These are phyloP conservation scores for Anthonomus grandis DNA, from an alignment of 1,140 invertebrate species.

Conservation along the genomic window DNA sequence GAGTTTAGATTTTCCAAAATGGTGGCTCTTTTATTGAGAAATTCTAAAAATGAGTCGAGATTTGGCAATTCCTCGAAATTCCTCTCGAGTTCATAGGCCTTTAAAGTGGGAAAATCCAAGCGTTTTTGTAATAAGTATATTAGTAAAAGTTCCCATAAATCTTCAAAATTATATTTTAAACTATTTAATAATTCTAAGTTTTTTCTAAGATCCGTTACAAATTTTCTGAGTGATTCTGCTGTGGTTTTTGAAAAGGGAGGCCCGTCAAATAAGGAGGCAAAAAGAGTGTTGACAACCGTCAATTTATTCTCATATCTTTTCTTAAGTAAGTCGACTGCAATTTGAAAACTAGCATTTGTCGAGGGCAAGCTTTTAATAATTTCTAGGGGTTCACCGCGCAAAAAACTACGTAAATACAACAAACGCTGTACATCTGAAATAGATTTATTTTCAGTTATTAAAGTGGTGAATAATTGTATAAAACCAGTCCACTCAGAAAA, in stretches of 20 bases:
- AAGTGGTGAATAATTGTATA: neutral
- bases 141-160: neutral
- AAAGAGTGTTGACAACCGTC: conserved; percentile 2
- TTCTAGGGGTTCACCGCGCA: neutral
- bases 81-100: neutral
- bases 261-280: neutral
- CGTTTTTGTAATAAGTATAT: neutral
- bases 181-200: neutral
- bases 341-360: conserved; percentile 1
- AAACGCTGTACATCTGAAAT: conserved; percentile 2
- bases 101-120: neutral
- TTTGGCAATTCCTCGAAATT: neutral
- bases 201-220: neutral
- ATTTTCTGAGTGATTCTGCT: neutral
- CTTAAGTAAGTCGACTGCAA: neutral
- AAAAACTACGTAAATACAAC: conserved; percentile 2
- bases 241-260: neutral
- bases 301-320: conserved; percentile 8
- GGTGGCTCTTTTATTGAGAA: neutral
- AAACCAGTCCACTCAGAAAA: neutral
- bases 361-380: conserved; percentile 1
- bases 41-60: neutral
- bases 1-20: conserved; percentile 5
- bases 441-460: neutral
- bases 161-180: neutral